Percentiles rank a stretch among this genome's conserved stretches.
These are phyloP conservation scores for Nephrotoma flavescens DNA, from an alignment of 2,888 invertebrate species.

Conservation along the genomic window DNA sequence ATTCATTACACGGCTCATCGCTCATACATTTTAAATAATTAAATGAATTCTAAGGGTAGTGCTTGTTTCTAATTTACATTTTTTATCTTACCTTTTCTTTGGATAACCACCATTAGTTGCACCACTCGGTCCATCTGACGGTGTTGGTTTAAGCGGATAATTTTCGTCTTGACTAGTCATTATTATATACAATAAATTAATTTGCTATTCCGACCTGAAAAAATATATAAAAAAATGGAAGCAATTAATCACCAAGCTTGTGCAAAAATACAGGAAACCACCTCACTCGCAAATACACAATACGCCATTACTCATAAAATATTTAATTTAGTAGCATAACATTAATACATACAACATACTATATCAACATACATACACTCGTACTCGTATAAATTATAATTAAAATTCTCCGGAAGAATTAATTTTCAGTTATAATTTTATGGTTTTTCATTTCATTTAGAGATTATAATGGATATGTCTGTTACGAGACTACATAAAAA, in stretches of 20 bases:
- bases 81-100: background rate
- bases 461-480: background rate
- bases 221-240: background rate
- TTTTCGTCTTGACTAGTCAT: background rate
- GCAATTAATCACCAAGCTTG: background rate
- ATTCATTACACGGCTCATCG: no score
- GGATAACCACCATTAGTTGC: background rate
- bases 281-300: background rate
- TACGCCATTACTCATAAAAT: background rate
- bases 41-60: no score
- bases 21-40: no score
- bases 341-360: background rate
- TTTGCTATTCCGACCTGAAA: background rate
- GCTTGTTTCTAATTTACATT: no score
- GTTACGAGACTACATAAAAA: background rate
- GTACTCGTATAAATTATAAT: background rate
- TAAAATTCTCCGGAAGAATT: background rate
- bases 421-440: background rate
- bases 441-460: background rate
- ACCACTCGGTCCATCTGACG: background rate
- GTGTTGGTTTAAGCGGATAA: background rate
- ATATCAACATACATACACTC: background rate
- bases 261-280: background rate
- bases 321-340: background rate
- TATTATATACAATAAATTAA: background rate